phyloP scores from a whole-genome alignment of 2,888 invertebrate species.

The Melieria picta region DNA sequence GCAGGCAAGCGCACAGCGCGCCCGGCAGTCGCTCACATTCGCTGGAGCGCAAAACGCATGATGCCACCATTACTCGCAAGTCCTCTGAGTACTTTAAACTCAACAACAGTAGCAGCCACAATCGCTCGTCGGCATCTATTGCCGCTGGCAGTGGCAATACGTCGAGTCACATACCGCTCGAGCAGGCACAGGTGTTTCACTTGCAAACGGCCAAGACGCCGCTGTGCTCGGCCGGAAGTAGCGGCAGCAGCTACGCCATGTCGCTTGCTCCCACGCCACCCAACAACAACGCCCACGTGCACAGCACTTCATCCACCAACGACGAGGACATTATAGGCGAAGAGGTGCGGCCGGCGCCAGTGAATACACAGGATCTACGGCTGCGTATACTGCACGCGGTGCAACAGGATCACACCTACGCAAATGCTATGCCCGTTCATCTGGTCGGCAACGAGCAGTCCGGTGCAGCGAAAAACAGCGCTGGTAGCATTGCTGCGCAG shows the following conservation, averaged over 20 bases:
- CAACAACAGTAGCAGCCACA: slow-evolving; percentile 41
- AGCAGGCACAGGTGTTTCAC: slow-evolving; percentile 40
- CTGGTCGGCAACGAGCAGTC: slow-evolving; percentile 24
- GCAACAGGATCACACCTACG: slow-evolving; percentile 65
- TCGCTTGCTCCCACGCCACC: slow-evolving; percentile 16
- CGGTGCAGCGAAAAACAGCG: slow-evolving; percentile 13
- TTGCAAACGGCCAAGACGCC: slow-evolving; percentile 40
- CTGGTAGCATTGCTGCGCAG: slow-evolving; percentile 10
- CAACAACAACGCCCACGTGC: slow-evolving; percentile 23
- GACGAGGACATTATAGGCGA: slow-evolving; percentile 65
- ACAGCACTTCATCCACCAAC: slow-evolving; percentile 20
- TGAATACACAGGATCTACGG: slow-evolving; percentile 59
- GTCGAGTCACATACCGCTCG: slow-evolving; percentile 35
- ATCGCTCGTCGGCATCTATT: slow-evolving; percentile 36
- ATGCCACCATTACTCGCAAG: slow-evolving; percentile 53
- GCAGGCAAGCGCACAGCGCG: slow-evolving; percentile 54
- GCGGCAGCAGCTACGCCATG: slow-evolving; percentile 28
- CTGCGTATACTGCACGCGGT: slow-evolving; percentile 62
- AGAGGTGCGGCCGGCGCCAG: slow-evolving; percentile 63
- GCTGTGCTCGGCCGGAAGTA: slow-evolving; percentile 4
- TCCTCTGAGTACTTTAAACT: slow-evolving; percentile 57
- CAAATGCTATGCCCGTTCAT: slow-evolving; percentile 53
- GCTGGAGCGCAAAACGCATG: slow-evolving; percentile 59
- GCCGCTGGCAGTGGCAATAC: slow-evolving; percentile 28
- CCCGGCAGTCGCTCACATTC: slow-evolving; percentile 61